Percentiles rank a stretch among this genome's conserved stretches.
Evolutionary conservation across 2,113 vertebrate genomes (phyloP).

Genomic region (Hemichromis elongatus): DNA sequence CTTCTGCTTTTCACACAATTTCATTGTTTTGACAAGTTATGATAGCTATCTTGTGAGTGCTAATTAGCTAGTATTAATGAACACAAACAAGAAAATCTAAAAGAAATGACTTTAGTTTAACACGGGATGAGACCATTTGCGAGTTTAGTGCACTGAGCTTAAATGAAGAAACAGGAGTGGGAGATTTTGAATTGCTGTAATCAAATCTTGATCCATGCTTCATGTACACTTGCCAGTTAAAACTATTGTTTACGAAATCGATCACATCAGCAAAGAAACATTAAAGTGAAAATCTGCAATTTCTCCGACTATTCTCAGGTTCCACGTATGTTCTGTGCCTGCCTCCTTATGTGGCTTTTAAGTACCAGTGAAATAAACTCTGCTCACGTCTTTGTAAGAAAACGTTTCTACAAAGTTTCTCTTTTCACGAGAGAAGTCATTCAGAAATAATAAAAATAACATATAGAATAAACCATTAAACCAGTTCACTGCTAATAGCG

Average conservation of each 20-base stretch:
- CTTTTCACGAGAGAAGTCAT: neutral
- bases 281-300: neutral
- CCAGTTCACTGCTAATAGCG: neutral
- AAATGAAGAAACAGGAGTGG: neutral
- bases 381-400: neutral
- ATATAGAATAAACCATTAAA: neutral
- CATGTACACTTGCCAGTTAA: neutral
- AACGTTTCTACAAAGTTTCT: neutral
- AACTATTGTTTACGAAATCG: neutral
- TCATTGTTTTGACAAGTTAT: conserved; percentile 24
- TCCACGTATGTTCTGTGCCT: neutral
- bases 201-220: neutral
- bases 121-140: neutral
- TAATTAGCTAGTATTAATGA: conserved; percentile 23
- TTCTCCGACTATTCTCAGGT: neutral
- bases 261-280: neutral
- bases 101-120: neutral
- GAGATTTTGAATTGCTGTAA: neutral
- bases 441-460: neutral
- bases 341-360: neutral
- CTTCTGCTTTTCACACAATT: neutral
- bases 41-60: neutral
- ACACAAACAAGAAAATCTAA: conserved; percentile 7
- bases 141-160: neutral
- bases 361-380: neutral